Evolutionary conservation across 2,113 vertebrate genomes (phyloP).

Genomic region (Bos javanicus): DNA sequence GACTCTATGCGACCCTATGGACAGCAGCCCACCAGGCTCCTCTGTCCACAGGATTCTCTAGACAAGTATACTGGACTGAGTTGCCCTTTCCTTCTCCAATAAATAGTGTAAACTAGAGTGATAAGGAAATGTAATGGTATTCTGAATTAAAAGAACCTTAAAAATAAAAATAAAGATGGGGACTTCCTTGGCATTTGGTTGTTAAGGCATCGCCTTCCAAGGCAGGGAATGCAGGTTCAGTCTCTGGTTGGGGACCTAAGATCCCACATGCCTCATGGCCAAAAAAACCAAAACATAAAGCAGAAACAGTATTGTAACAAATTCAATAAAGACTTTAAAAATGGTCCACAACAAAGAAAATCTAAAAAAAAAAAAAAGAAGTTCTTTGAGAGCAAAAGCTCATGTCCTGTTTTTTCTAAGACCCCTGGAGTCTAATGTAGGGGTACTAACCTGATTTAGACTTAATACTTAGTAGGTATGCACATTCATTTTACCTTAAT

Average conservation of each 20-base stretch:
- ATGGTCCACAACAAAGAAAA: neutral
- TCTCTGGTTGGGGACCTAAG: neutral
- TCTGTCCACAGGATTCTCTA: neutral
- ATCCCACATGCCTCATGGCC: neutral
- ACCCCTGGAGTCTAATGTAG: neutral
- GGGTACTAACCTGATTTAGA: neutral
- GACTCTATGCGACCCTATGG: neutral
- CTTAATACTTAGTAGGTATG: neutral
- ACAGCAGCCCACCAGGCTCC: neutral
- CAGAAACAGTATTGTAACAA: neutral
- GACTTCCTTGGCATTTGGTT: neutral
- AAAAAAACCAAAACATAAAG: neutral
- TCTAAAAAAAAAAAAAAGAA: neutral
- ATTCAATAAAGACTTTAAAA: neutral
- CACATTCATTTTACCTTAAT: neutral
- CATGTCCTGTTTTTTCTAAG: neutral
- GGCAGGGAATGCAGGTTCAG: neutral
- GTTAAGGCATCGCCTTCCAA: neutral
- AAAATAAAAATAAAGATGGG: neutral
- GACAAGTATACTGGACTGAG: neutral
- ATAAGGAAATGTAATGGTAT: neutral
- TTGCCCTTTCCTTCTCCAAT: neutral
- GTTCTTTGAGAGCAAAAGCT: neutral
- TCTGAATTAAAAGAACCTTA: slow-evolving; percentile 19
- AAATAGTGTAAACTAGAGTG: neutral